These are phyloP conservation scores for Pentalonia nigronervosa DNA, from an alignment of 1,140 invertebrate genomes.

Conservation along the genomic window DNA sequence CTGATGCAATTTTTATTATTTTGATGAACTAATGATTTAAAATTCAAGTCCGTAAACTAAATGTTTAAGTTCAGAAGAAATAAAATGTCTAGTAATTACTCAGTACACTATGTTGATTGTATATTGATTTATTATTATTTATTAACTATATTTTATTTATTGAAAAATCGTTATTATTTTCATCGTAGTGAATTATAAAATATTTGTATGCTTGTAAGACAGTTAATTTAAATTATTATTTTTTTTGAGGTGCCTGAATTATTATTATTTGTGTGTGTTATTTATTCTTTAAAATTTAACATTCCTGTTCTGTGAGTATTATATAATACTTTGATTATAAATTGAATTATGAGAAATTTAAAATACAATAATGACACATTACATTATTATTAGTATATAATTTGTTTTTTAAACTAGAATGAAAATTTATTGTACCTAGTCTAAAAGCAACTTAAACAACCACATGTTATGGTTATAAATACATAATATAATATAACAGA, in stretches of 20 bases:
- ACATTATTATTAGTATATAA: not conserved
- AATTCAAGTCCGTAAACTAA: not conserved
- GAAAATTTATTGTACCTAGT: not conserved
- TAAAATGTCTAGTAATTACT: not conserved
- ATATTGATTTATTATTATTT: slow-evolving; percentile 6
- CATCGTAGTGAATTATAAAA: not conserved
- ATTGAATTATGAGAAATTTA: not conserved
- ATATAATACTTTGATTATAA: not conserved
- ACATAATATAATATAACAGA: not conserved
- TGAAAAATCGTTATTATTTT: not conserved
- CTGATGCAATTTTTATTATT: not conserved
- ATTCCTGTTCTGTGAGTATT: slow-evolving; percentile 35
- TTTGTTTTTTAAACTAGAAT: not conserved
- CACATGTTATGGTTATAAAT: not conserved
- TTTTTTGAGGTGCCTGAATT: not conserved
- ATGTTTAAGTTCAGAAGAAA: not conserved
- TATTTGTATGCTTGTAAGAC: slow-evolving; percentile 13
- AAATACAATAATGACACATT: not conserved
- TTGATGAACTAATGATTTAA: not conserved
- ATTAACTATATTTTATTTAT: slow-evolving; percentile 2
- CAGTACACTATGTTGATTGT: not conserved
- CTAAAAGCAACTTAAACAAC: not conserved
- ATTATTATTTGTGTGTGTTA: slow-evolving; percentile 17
- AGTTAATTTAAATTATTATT: not conserved
- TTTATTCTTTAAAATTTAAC: slow-evolving; percentile 37